Conservation (phyloP, 2,113 vertebrate genomes). For the Spizaetus ornatus region DNA sequence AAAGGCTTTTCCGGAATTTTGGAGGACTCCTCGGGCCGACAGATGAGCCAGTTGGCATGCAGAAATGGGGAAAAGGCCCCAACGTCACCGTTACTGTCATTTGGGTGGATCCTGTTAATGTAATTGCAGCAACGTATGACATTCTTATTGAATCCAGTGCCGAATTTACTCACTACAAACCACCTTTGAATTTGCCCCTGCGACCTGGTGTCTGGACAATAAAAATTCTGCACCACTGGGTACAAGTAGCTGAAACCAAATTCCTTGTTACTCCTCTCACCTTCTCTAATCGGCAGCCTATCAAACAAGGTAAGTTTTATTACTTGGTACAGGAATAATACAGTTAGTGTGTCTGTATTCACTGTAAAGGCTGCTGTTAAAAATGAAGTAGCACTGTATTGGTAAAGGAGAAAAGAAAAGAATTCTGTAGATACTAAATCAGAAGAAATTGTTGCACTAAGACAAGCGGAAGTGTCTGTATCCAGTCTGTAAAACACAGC, state of each 20-base stretch:
- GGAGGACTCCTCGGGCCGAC: constrained; percentile 90
- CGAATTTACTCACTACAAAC: constrained; percentile 95
- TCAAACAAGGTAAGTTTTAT: constrained; percentile 84
- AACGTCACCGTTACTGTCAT: constrained; percentile 94
- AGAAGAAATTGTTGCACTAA: not conserved
- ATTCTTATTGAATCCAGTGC: constrained; percentile 92
- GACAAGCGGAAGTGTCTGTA: not conserved
- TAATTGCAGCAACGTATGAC: constrained; percentile 96
- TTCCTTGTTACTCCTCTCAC: constrained; percentile 90
- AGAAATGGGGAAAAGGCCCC: constrained; percentile 93
- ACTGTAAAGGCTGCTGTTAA: not conserved
- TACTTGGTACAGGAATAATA: not conserved
- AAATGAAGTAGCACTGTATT: not conserved
- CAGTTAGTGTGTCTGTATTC: not conserved
- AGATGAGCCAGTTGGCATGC: constrained; percentile 94
- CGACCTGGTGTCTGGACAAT: constrained; percentile 93
- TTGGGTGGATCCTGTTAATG: constrained; percentile 94
- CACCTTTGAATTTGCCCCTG: constrained; percentile 91
- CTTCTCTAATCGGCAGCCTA: constrained; percentile 88
- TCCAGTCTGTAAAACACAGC: not conserved
- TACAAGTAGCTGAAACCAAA: constrained; percentile 89
- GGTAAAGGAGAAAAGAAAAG: not conserved
- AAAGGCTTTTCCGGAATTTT: constrained; percentile 92
- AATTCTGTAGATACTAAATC: not conserved
- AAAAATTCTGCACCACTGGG: constrained; percentile 95